Evolutionary conservation across 2,888 invertebrate genomes (phyloP), one percentile per base, ranked within the genome.

Genomic region (Craniophora ligustri): DNA sequence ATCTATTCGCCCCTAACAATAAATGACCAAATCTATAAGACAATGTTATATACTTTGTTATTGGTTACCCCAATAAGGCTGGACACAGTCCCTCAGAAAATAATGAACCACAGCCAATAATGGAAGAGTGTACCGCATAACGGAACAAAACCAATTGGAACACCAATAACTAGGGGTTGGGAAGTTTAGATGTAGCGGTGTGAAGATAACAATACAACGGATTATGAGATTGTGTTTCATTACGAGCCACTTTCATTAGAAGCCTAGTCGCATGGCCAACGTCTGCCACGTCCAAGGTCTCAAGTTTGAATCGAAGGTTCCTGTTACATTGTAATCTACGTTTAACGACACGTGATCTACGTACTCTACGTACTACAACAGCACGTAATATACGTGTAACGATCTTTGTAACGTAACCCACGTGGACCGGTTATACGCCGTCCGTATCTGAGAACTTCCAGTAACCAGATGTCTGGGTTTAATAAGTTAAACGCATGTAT

Each of bases 101-200:
- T 56, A 67, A 67, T 67, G 71, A 71, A 71, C 53, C 45, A 1
- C 21, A 15, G 32, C 47, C 49, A 50, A 57, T 67, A 61, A 67
- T 50, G 32, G 26, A 15, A 32, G 26, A 41, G 40, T 38, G 42
- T 35, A 23, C 42, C 42, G 39, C 47, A 53, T 71, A 59, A 56
- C 32, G 44, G 36, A 53, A 67, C 48, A 41, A 54, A 71, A 32
- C 53, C 26, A 50, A 67, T 71, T 57, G 44, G 67, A 13, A 14
- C 18, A 41, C 42, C 38, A 30, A 60, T 60, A 54, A 56, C 31
- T 35, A n/a, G 36, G n/a, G 21, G 13, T 45, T 23, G 8, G 16
- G 32, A 26, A 8, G 19, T 28, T 21, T 6, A n/a, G 1, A 44
- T 2, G n/a, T 4, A 34, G 7, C 7, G 14, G 32, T 16, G 18